These are phyloP conservation scores for Caenorhabditis brenneri DNA, from an alignment of 1,140 invertebrate species.

Conservation along the genomic window DNA sequence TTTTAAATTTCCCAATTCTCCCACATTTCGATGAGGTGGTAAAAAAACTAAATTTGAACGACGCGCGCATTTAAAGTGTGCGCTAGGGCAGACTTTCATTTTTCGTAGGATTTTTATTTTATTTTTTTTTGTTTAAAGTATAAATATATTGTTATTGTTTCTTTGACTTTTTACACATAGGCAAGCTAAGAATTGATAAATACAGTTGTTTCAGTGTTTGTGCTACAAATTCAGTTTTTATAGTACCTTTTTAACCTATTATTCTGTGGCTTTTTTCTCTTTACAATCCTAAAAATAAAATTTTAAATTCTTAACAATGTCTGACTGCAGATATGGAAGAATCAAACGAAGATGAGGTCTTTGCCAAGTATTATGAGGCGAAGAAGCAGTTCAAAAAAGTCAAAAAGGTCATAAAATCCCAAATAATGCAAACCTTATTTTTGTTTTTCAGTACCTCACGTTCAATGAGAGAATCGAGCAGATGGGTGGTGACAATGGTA, in stretches of 20 bases:
- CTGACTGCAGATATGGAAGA: neutral
- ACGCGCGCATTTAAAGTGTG: neutral
- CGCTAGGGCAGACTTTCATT: neutral
- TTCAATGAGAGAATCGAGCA: constrained; percentile 12
- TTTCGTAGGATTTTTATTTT: no score
- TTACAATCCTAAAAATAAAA: neutral
- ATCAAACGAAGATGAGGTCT: neutral
- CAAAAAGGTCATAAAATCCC: neutral
- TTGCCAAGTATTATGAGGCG: constrained; percentile 13
- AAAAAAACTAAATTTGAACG: neutral
- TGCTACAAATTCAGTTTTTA: no score
- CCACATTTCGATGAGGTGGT: no score
- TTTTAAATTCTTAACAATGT: neutral
- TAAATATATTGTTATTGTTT: no score
- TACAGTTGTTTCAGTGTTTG: no score
- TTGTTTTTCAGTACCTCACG: neutral
- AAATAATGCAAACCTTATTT: neutral
- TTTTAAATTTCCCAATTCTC: no score
- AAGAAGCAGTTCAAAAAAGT: constrained; percentile 28
- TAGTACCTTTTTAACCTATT: no score
- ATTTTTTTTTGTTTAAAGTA: neutral
- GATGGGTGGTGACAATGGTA: constrained; percentile 27
- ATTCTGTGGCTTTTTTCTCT: no score
- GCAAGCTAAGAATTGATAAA: no score
- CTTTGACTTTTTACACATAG: no score